Percentiles rank a stretch among this genome's conserved stretches.
phyloP scores from a whole-genome alignment of 2,113 vertebrate species.

The Canis aureus region DNA sequence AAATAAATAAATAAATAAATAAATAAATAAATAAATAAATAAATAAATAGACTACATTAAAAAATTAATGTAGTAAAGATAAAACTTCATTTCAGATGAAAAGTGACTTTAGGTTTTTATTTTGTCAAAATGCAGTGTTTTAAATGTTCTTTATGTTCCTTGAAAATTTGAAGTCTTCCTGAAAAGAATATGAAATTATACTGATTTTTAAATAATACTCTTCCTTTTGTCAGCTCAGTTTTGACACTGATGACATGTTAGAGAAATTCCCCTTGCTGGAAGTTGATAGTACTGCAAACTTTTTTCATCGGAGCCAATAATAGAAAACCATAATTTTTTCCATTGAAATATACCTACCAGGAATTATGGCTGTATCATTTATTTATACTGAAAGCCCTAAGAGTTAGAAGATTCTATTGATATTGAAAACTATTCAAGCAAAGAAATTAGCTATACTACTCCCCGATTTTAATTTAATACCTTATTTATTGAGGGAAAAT shows the following conservation, averaged over 20 bases:
- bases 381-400: neutral
- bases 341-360: neutral
- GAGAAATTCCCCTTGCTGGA: neutral
- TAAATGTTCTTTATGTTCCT: neutral
- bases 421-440: neutral
- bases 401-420: neutral
- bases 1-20: neutral
- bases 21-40: neutral
- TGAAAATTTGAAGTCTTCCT: neutral
- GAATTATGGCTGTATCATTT: neutral
- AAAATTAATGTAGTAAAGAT: neutral
- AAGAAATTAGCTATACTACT: neutral
- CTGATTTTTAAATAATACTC: conserved; percentile 4
- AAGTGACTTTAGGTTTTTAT: neutral
- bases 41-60: neutral
- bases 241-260: conserved; percentile 27
- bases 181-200: conserved; percentile 10
- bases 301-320: conserved; percentile 45
- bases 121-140: neutral
- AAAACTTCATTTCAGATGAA: conserved; percentile 25
- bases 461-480: neutral
- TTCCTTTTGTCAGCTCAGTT: neutral
- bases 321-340: neutral
- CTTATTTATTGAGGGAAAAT: conserved; percentile 36
- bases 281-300: neutral